Evolutionary conservation across 2,113 vertebrate genomes (phyloP).

Genomic region (Scortum barcoo): DNA sequence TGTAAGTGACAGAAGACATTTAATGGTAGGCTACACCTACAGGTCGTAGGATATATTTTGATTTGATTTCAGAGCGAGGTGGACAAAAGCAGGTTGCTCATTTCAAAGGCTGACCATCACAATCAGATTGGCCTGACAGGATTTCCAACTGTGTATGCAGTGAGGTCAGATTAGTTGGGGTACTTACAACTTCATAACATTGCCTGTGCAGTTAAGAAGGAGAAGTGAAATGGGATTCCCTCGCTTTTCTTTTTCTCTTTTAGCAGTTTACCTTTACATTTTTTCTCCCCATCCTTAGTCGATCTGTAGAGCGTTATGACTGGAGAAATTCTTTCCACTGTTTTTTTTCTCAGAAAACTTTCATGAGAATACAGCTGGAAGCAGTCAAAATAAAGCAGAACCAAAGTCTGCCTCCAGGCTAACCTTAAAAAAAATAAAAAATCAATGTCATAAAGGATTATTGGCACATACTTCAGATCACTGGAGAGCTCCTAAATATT

Average conservation of each 20-base stretch:
- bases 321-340: not conserved
- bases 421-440: not conserved
- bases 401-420: not conserved
- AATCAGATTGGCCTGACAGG: no score
- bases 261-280: not conserved
- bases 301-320: not conserved
- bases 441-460: not conserved
- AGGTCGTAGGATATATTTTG: not conserved
- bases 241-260: not conserved
- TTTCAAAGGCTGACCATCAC: not conserved
- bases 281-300: not conserved
- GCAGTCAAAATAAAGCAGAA: not conserved
- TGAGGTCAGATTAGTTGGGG: not conserved
- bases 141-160: not conserved
- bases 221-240: not conserved
- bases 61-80: no score
- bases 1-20: slow-evolving; percentile 55
- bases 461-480: not conserved
- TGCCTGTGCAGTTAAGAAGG: not conserved
- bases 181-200: not conserved
- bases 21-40: not conserved
- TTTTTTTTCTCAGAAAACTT: not conserved
- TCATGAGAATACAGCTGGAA: not conserved
- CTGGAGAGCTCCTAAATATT: not conserved
- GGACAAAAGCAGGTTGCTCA: not conserved